These are phyloP conservation scores for Dynastes grantii DNA, from an alignment of 2,888 invertebrate species.

Conservation along the genomic window DNA sequence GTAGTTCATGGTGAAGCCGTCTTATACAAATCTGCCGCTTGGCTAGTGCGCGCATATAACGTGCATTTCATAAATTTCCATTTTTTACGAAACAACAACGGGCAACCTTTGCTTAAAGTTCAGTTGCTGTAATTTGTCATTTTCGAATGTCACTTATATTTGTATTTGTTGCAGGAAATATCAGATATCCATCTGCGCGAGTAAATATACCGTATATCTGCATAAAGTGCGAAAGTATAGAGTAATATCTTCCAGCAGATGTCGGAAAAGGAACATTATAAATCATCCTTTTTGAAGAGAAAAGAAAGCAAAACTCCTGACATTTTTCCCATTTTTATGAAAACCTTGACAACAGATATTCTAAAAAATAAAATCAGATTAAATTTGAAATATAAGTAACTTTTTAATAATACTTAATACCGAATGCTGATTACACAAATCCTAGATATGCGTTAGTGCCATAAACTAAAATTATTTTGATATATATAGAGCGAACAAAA, in stretches of 20 bases:
- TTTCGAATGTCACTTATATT: constrained; percentile 50
- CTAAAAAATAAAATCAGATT: neutral
- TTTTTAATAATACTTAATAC: too few species aligned
- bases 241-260: constrained; percentile 42
- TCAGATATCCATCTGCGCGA: constrained; percentile 50
- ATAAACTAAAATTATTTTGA: too few species aligned
- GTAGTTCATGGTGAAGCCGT: neutral
- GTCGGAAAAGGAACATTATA: constrained; percentile 36
- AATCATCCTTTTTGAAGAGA: constrained; percentile 26
- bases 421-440: too few species aligned
- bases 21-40: neutral
- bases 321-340: neutral
- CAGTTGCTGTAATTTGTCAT: constrained; percentile 50
- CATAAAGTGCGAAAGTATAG: constrained; percentile 42
- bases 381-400: too few species aligned
- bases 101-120: constrained; percentile 46
- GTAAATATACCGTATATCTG: constrained; percentile 44
- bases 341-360: neutral
- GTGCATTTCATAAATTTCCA: constrained; percentile 49
- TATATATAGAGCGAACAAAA: too few species aligned
- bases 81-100: constrained; percentile 38
- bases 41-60: constrained; percentile 9
- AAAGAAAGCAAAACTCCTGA: constrained; percentile 9
- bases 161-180: constrained; percentile 49
- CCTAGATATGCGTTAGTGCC: too few species aligned